Percentiles rank a stretch among this genome's conserved stretches.
Conservation (phyloP, 2,888 invertebrate species). For the Maniola hyperantus region DNA sequence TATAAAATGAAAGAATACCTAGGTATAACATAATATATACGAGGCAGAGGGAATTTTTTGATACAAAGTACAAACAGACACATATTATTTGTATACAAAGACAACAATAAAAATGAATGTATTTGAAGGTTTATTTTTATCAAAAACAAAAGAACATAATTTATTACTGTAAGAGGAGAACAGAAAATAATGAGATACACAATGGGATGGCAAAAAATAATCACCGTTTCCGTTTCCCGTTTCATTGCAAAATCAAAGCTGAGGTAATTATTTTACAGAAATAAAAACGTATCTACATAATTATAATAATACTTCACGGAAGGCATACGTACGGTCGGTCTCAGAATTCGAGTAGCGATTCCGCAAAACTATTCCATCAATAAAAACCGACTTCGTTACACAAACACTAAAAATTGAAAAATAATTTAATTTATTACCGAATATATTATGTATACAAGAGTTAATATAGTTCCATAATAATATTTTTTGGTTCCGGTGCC, state of each 20-base stretch:
- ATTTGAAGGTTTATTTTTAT: neutral
- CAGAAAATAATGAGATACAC: conserved; percentile 18
- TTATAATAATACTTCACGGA: too few relatives aligned
- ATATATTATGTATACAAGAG: too few relatives aligned
- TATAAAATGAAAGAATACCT: too few relatives aligned
- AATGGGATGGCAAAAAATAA: conserved; percentile 9
- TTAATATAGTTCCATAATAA: too few relatives aligned
- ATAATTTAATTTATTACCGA: too few relatives aligned
- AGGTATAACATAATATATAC: too few relatives aligned
- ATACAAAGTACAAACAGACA: neutral
- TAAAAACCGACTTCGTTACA: too few relatives aligned
- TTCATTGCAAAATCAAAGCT: neutral
- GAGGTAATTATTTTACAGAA: neutral
- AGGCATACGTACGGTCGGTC: too few relatives aligned
- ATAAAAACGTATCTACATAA: neutral
- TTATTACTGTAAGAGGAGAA: conserved; percentile 4
- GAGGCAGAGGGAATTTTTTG: neutral
- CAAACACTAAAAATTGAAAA: too few relatives aligned
- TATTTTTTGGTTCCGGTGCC: too few relatives aligned
- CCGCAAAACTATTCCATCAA: too few relatives aligned
- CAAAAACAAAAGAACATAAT: neutral
- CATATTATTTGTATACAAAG: neutral
- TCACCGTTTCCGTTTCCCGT: conserved; percentile 11
- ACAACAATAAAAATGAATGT: neutral
- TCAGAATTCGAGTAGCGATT: too few relatives aligned